Percentiles rank a stretch among this genome's conserved stretches.
Evolutionary conservation across 1,140 invertebrate species (phyloP).

Genomic region (Zaprionus davidi): DNA sequence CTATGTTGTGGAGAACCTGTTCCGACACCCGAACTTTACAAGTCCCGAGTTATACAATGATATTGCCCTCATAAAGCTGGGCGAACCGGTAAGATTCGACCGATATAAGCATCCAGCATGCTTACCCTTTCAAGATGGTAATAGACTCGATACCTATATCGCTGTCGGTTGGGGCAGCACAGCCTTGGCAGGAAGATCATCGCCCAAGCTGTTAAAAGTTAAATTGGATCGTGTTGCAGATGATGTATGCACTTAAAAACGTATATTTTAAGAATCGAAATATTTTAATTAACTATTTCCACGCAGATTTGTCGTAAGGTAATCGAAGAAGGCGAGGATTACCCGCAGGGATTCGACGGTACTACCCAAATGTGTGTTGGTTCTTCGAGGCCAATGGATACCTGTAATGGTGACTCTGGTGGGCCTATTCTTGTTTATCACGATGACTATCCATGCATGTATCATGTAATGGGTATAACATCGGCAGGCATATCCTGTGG

Average conservation of each 20-base stretch:
- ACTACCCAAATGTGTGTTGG: slow-evolving; percentile 89
- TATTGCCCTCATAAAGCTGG: slow-evolving; percentile 68
- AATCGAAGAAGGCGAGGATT: slow-evolving; percentile 64
- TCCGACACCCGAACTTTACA: slow-evolving; percentile 62
- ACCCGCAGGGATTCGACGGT: slow-evolving; percentile 84
- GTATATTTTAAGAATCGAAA: too few species aligned
- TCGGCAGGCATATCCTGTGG: slow-evolving; percentile 69
- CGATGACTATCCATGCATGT: slow-evolving; percentile 67
- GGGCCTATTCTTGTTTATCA: slow-evolving; percentile 74
- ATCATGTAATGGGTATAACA: slow-evolving; percentile 73
- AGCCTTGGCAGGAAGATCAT: slow-evolving; percentile 36
- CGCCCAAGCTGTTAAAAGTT: slow-evolving; percentile 85
- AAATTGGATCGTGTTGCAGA: slow-evolving; percentile 72
- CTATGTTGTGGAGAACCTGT: slow-evolving; percentile 50
- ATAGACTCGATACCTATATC: slow-evolving; percentile 42
- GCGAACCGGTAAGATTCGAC: slow-evolving; percentile 57
- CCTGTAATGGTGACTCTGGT: slow-evolving; percentile 83
- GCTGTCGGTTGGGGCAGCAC: slow-evolving; percentile 74
- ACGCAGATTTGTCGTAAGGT: slow-evolving; percentile 69
- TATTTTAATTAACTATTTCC: too few species aligned
- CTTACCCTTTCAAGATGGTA: slow-evolving; percentile 59
- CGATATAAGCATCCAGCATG: slow-evolving; percentile 77
- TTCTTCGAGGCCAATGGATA: slow-evolving; percentile 84
- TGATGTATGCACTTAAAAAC: slow-evolving; percentile 15
- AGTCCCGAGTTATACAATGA: slow-evolving; percentile 67